Evolutionary conservation across 2,797 vertebrate genomes (phyloP).

Genomic region (Sebastes diaconus): DNA sequence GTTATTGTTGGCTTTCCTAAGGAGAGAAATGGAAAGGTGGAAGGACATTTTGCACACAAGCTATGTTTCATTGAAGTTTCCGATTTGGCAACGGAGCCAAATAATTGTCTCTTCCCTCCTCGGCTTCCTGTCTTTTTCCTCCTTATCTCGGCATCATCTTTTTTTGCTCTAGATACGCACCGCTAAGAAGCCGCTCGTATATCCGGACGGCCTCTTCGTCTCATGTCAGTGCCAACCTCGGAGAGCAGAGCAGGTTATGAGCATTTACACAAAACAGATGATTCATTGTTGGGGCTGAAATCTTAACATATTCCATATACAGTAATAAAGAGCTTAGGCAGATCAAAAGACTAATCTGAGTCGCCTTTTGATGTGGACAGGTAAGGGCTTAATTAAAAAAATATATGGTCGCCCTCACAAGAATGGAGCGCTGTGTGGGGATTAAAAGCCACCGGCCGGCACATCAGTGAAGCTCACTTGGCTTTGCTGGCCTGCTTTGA

Average conservation of each 20-base stretch:
- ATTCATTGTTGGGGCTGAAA: conserved; percentile 71
- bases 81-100: conserved; percentile 51
- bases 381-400: conserved; percentile 74
- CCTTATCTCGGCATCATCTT: conserved; percentile 62
- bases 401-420: conserved; percentile 42
- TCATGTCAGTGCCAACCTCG: conserved; percentile 49
- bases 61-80: conserved; percentile 51
- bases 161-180: conserved; percentile 46
- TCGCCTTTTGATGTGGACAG: conserved; percentile 74
- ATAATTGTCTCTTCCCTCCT: conserved; percentile 63
- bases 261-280: conserved; percentile 71
- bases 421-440: conserved; percentile 61
- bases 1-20: background rate
- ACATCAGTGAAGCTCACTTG: conserved; percentile 76
- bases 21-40: conserved; percentile 19
- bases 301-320: conserved; percentile 70
- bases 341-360: conserved; percentile 76
- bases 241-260: conserved; percentile 56
- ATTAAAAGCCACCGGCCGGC: conserved; percentile 66
- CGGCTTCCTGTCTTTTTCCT: conserved; percentile 38
- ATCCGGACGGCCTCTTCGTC: conserved; percentile 61
- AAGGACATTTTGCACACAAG: conserved; percentile 24
- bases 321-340: conserved; percentile 76
- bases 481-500: conserved; percentile 77
- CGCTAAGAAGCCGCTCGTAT: conserved; percentile 58